Evolutionary conservation across 2,797 vertebrate genomes (phyloP), one percentile per base, ranked within the genome.

Genomic region (Anomalospiza imberbis): DNA sequence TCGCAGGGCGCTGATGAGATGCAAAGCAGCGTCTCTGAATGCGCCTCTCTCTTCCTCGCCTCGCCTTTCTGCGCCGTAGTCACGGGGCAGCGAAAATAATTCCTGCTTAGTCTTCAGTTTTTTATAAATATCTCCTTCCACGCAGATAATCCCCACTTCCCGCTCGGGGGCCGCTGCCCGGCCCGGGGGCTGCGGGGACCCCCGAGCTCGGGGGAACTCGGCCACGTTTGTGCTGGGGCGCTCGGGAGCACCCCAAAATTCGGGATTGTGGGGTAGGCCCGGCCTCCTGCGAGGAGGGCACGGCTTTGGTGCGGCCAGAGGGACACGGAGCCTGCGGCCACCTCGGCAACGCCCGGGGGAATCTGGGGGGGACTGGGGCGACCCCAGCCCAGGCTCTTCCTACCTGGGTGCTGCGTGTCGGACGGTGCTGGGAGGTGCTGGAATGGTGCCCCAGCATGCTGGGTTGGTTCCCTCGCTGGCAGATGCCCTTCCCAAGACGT

Each of bases 281-380:
- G 17, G 68, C 50, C 24, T 26, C 13, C 31, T 11, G 68, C 11
- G 0, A 12, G 62, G 13, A 62, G 28, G 50, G 74, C 32, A 17
- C 1, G 0, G 3, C 3, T 5, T 17, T 24, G 58, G 0, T 0
- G 32, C 1, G 4, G 12, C 63, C 24, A 0, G 29, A 9, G 79
- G 80, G 58, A 54, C 22, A 0, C 0, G 1, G 81, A 66, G n/a
- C 36, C 60, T 2, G 18, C 0, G 17, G 68, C 20, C 7, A 6
- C 55, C 47, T 47, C 5, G 0, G 71, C 57, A 6, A 2, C 11
- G 1, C 24, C 22, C 12, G 6, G 16, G 58, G 68, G 32, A 3
- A 2, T 5, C 31, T 17, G 67, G 58, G 12, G 21, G 62, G 44
- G 62, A 7, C 55, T 17, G 76, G 28, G 14, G 18, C 31, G 48